These are phyloP conservation scores for Alcis repandata DNA, from an alignment of 2,888 invertebrate species.

Conservation along the genomic window DNA sequence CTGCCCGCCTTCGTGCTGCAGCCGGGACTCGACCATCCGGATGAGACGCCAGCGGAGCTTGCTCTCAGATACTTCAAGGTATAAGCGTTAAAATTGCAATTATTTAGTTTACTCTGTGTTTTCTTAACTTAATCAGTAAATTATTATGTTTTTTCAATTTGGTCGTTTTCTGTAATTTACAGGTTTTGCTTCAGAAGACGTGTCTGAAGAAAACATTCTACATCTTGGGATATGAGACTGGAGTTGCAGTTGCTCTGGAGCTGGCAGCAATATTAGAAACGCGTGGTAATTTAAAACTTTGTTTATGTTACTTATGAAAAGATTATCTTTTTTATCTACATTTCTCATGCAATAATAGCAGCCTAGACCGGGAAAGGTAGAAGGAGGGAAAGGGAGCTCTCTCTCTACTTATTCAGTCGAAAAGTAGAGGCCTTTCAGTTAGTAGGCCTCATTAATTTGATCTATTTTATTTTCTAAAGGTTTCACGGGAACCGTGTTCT, in stretches of 20 bases:
- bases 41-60: conserved; percentile 53
- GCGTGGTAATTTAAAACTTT: conserved; percentile 52
- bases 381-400: too few species aligned
- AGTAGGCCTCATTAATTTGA: too few species aligned
- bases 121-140: too few species aligned
- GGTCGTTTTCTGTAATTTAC: not conserved
- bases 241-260: conserved; percentile 64
- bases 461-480: conserved; percentile 55
- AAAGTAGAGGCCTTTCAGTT: too few species aligned
- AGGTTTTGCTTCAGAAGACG: conserved; percentile 14
- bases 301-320: too few species aligned
- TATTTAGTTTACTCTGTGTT: too few species aligned
- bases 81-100: too few species aligned
- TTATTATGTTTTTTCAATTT: too few species aligned
- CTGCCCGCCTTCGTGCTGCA: conserved; percentile 63
- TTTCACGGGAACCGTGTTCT: conserved; percentile 65
- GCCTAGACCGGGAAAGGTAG: too few species aligned
- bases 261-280: conserved; percentile 66
- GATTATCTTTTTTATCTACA: too few species aligned
- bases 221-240: conserved; percentile 67
- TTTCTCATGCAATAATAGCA: too few species aligned
- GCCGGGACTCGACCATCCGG: conserved; percentile 54
- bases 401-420: too few species aligned
- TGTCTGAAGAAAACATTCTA: conserved; percentile 56
- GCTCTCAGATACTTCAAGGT: conserved; percentile 56